phyloP scores from a whole-genome alignment of 2,888 invertebrate genomes.

The Hyposoter didymator region DNA sequence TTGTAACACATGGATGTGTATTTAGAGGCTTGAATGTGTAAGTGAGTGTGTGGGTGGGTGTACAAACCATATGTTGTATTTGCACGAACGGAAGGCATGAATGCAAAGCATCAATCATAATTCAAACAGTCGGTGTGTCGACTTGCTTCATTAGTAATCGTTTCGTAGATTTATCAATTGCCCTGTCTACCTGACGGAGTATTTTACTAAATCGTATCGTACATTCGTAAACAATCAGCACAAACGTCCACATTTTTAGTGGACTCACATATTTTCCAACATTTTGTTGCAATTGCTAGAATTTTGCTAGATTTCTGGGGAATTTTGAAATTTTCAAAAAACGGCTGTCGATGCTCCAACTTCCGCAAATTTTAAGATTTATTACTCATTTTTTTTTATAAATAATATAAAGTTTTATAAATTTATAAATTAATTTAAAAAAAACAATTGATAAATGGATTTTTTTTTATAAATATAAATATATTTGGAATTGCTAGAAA shows the following conservation, averaged over 20 bases:
- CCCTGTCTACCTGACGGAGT: constrained; percentile 23
- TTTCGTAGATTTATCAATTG: constrained; percentile 65
- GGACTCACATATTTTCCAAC: neutral
- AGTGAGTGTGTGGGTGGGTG: neutral
- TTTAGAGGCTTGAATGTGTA: neutral
- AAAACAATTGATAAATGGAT: too few species aligned
- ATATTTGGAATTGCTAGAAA: too few species aligned
- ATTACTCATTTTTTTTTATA: too few species aligned
- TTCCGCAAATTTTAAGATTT: too few species aligned
- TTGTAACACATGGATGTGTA: constrained; percentile 14
- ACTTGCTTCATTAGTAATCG: constrained; percentile 62
- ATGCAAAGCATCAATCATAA: constrained; percentile 64
- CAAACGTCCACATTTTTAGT: constrained; percentile 27
- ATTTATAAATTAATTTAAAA: too few species aligned
- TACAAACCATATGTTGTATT: constrained; percentile 4
- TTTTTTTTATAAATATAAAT: too few species aligned
- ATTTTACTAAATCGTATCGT: constrained; percentile 27
- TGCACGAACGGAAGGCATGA: neutral
- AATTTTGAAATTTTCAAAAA: too few species aligned
- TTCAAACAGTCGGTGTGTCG: constrained; percentile 52
- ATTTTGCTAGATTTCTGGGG: too few species aligned
- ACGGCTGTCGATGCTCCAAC: too few species aligned
- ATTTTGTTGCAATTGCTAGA: too few species aligned
- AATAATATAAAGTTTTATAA: too few species aligned
- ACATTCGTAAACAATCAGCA: neutral